These are phyloP conservation scores for Chalcosyrphus nemorum DNA, from an alignment of 2,888 invertebrate genomes.

Conservation along the genomic window DNA sequence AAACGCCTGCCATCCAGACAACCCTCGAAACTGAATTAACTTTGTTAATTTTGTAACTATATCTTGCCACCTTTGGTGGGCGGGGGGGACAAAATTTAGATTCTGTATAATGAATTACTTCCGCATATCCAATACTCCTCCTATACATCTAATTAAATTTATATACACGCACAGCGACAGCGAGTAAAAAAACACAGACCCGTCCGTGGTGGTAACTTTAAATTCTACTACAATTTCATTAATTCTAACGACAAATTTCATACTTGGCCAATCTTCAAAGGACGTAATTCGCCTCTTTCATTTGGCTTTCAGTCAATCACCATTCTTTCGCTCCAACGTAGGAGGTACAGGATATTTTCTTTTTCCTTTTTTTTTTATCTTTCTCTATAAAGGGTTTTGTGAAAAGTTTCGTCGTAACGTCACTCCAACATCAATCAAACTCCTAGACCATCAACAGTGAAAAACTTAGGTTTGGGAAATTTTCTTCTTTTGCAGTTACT, in stretches of 20 bases:
- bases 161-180: too few relatives aligned
- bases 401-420: slow-evolving; percentile 10
- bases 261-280: slow-evolving; percentile 39
- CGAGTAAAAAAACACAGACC: too few relatives aligned
- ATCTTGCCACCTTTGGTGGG: too few relatives aligned
- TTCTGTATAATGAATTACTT: too few relatives aligned
- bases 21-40: too few relatives aligned
- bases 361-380: background rate
- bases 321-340: background rate
- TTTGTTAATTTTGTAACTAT: too few relatives aligned
- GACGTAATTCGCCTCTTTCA: background rate
- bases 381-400: slow-evolving; percentile 13
- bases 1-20: too few relatives aligned
- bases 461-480: slow-evolving; percentile 9
- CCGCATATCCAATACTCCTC: too few relatives aligned
- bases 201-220: background rate
- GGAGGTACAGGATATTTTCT: too few relatives aligned
- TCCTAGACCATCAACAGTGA: background rate
- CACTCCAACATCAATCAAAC: slow-evolving; percentile 11
- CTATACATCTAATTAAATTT: too few relatives aligned
- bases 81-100: too few relatives aligned
- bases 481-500: background rate
- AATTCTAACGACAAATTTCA: slow-evolving; percentile 36
- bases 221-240: slow-evolving; percentile 20
- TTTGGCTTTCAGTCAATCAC: background rate